phyloP scores from a whole-genome alignment of 2,113 vertebrate genomes.

The Leiothrix lutea region DNA sequence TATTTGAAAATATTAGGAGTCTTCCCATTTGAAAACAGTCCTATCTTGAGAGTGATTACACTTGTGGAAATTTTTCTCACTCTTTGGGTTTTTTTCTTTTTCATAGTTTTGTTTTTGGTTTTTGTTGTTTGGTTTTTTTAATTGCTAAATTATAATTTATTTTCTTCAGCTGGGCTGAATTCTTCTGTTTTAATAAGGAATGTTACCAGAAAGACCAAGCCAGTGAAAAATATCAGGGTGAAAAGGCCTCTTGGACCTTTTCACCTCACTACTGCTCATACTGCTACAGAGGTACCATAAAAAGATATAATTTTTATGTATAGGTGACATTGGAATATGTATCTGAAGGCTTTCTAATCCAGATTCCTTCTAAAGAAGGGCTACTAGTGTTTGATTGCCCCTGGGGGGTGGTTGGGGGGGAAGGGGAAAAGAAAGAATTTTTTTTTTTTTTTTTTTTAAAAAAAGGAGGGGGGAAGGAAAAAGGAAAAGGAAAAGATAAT shows the following conservation, averaged over 20 bases:
- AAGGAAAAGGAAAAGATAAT: too few species aligned
- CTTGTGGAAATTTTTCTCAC: background rate
- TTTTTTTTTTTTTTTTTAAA: too few species aligned
- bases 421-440: fast-evolving
- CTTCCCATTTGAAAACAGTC: background rate
- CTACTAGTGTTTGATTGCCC: background rate
- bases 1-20: background rate
- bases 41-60: background rate
- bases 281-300: background rate
- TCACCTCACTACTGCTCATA: background rate
- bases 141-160: background rate
- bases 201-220: background rate
- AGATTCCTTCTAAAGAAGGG: background rate
- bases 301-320: background rate
- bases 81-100: background rate
- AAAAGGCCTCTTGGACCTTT: background rate
- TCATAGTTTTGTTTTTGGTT: background rate
- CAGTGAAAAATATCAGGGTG: background rate
- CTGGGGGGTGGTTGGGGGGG: fast-evolving
- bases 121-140: background rate
- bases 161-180: background rate
- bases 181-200: background rate
- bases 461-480: fast-evolving
- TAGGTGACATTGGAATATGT: background rate
- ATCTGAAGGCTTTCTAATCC: background rate